Base-by-base conservation (phyloP, 2,888 invertebrate species). In the Beris chalybata region DNA sequence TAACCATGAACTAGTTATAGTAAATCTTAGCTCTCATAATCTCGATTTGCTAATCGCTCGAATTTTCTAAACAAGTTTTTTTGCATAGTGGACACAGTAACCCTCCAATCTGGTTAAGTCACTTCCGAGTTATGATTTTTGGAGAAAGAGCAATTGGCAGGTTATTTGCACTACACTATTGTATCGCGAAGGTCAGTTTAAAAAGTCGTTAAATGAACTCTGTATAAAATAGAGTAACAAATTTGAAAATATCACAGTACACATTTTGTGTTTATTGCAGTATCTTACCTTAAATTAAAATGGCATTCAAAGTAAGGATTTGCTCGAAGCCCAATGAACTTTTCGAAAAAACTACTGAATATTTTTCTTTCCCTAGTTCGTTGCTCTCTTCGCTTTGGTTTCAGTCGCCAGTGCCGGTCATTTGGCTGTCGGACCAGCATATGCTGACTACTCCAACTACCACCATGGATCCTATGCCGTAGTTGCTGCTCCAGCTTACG, bases 381-480 rank as follows among this genome's bases (percentile, higher is more conserved):
- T 70, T 7, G 57, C 59, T 32, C 53, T 67, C 43, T 50, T 67
- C 54, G 70, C 70, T 54, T 64, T 64, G 54, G 54, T 47, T 54
- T 53, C 65, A 47, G 45, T 65, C 48, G 56, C 13, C 12, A 56
- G 65, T 43, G 55, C 65, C 29, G 67, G 64, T 29, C 67, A n/a
- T n/a, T n/a, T 67, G 3, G 58, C 59, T n/a, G 47, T 64, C 3
- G 67, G 47, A 31, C 64, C 57, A 29, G 65, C 61, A 6, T 68
- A 68, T 32, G 47, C 50, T 15, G 15, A 32, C 38, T 63, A 65
- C 22, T 22, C 29, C 59, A 54, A n/a, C 53, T 48, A 38, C 53
- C 64, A 11, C 43, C 22, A 1, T 57, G 52, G 52, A 12, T 29
- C 53, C 1, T 59, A 61, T 54, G 61, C 32, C 5, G 47, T 48